Percentiles rank a stretch among this genome's conserved stretches.
phyloP scores from a whole-genome alignment of 2,113 vertebrate species.

The Crotophaga sulcirostris region DNA sequence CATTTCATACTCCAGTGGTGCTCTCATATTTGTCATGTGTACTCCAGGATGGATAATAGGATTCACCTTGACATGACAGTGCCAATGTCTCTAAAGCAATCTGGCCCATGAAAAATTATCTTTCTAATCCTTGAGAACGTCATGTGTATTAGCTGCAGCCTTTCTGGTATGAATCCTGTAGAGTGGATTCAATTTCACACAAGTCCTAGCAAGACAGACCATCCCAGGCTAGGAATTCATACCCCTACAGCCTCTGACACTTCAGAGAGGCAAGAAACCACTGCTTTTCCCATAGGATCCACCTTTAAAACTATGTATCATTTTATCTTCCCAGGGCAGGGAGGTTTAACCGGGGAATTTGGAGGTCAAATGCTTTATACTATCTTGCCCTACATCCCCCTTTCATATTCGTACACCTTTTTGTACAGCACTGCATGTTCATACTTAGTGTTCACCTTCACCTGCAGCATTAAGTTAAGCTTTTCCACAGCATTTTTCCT shows the following conservation, averaged over 20 bases:
- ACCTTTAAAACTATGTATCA: background rate
- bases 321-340: background rate
- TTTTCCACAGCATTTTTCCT: slow-evolving; percentile 10
- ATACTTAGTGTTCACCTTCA: background rate
- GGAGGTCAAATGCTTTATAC: background rate
- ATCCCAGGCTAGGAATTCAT: background rate
- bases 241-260: background rate
- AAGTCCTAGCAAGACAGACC: slow-evolving; percentile 12
- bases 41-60: background rate
- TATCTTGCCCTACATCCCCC: background rate
- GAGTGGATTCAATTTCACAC: slow-evolving; percentile 22
- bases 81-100: background rate
- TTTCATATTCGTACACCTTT: background rate
- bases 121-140: slow-evolving; percentile 38
- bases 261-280: background rate
- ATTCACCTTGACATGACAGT: slow-evolving; percentile 25
- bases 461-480: background rate
- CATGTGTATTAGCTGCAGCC: slow-evolving; percentile 20
- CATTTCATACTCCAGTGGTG: background rate
- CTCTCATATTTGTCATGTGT: background rate
- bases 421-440: background rate
- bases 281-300: background rate
- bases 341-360: background rate
- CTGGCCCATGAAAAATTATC: slow-evolving; percentile 7
- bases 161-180: background rate